Percentiles rank a stretch among this genome's conserved stretches.
These are phyloP conservation scores for Trogon surrucura DNA, from an alignment of 2,113 vertebrate genomes.

Conservation along the genomic window DNA sequence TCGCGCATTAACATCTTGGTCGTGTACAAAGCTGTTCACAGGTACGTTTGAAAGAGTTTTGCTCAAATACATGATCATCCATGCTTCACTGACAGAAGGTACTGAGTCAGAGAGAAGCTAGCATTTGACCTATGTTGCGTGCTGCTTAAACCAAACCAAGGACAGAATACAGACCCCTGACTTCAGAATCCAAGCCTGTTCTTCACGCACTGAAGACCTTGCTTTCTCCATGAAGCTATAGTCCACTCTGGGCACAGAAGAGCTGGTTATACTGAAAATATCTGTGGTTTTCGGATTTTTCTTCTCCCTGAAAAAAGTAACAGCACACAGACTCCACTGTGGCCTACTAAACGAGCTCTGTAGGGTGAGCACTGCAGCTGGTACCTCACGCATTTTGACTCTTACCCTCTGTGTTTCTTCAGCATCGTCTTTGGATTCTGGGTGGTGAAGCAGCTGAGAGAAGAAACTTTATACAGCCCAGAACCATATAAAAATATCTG, in stretches of 20 bases:
- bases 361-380: background rate
- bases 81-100: background rate
- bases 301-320: background rate
- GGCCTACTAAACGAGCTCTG: background rate
- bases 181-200: background rate
- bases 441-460: background rate
- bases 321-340: background rate
- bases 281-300: background rate
- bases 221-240: background rate
- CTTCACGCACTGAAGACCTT: background rate
- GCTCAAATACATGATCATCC: background rate
- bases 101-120: background rate
- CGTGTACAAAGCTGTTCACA: background rate
- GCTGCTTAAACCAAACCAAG: background rate
- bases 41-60: background rate
- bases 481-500: background rate
- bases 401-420: background rate
- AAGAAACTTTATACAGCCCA: background rate
- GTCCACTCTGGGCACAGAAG: background rate
- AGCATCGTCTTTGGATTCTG: background rate
- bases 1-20: background rate
- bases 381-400: background rate
- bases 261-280: background rate
- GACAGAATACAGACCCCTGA: background rate
- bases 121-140: accelerated